Evolutionary conservation across 92 coral and sea anemone genomes (phyloP), one percentile per base, ranked within the genome.

Genomic region (Blastomussa wellsi): DNA sequence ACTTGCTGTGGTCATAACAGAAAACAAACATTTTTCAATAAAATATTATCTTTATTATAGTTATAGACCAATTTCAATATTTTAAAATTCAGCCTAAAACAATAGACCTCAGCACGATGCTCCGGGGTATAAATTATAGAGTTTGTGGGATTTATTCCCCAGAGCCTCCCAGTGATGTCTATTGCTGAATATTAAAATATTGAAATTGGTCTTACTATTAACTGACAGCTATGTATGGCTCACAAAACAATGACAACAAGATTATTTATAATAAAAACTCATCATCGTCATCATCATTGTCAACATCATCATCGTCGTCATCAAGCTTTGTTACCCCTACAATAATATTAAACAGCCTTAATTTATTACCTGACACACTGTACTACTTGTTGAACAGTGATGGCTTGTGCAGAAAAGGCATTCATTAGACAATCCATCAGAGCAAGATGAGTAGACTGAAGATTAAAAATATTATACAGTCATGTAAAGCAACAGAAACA

Each of bases 371-470:
- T 96, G 87, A 96, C 95, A 86, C 94, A 88, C 69, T 94, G 93
- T 13, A 96, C 95, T 28, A 96, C 98, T 84, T 88, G 91, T 86
- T 89, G 96, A 15, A 94, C 87, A 64, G 87, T 90, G 77, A 94
- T 92, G 41, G 90, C 89, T 76, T 86, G 95, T 36, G 95, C 60
- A 67, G 98, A 91, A 55, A 92, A 93, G 20, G 98, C 98, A 37
- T 79, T 89, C 98, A 96, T 96, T 33, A 96, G 91, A 3, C 95
- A 97, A 84, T 96, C 98, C 96, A 96, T 96, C 31, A 96, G 88
- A 0, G 98, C 97, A 22, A 94, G 84, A 85, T 96, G 98, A 14
- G 98, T 95, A 26, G 95, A 91, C 98, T 96, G 70, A 14, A 68
- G 68, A 72, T 9, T 57, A 44, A 14, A 84, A 6, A 41, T 36